A percentile compares a stretch with the other conserved stretches of the same genome.
phyloP scores from a whole-genome alignment of 2,797 vertebrate species.

The Falco biarmicus region DNA sequence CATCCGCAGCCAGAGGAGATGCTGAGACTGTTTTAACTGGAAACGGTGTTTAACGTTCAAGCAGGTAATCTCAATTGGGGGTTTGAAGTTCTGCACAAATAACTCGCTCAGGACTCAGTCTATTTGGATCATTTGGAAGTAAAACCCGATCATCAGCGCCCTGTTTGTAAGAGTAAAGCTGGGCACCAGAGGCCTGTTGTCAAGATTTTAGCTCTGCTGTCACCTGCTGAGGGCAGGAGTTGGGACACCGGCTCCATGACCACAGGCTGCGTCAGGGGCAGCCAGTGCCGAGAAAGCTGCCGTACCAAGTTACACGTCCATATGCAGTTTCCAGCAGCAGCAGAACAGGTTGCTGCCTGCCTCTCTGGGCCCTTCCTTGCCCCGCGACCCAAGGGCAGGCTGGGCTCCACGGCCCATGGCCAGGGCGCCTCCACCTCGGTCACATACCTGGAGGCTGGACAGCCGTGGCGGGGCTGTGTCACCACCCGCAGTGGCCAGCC shows the following conservation, averaged over 20 bases:
- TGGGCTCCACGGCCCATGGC: rapidly evolving
- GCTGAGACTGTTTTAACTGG: neutral
- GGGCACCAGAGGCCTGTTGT: too few relatives aligned
- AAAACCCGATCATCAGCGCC: neutral
- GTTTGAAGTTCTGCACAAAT: neutral
- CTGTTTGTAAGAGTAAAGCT: neutral
- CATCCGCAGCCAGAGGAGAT: neutral
- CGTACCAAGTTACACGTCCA: rapidly evolving
- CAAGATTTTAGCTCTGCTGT: neutral
- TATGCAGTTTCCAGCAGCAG: neutral
- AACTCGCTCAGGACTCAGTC: neutral
- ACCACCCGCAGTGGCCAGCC: rapidly evolving
- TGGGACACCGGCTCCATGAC: rapidly evolving
- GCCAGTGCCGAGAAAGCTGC: neutral
- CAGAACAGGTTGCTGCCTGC: neutral
- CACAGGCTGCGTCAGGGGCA: rapidly evolving
- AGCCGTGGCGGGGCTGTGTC: rapidly evolving
- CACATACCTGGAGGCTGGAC: rapidly evolving
- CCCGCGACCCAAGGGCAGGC: rapidly evolving
- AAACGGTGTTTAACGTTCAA: neutral
- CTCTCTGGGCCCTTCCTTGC: neutral
- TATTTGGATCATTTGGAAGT: neutral
- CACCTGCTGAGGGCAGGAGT: neutral
- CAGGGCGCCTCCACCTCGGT: too few relatives aligned
- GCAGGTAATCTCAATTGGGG: neutral